Evolutionary conservation across 2,113 vertebrate species (phyloP).

Genomic region (Leiothrix lutea): DNA sequence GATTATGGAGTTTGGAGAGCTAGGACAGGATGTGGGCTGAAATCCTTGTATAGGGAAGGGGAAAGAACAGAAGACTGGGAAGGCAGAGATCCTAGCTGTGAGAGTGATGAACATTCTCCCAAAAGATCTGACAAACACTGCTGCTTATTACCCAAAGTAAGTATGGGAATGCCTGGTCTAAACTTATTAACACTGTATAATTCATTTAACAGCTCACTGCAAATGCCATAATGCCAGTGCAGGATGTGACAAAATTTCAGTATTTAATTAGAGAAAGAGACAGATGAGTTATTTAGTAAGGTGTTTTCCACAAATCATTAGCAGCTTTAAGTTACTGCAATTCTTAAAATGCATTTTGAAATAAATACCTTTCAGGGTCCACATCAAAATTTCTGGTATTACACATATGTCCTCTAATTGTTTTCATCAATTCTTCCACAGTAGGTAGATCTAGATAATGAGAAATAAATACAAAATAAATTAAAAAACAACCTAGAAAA

Average conservation of each 20-base stretch:
- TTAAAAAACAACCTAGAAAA: background rate
- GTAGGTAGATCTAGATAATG: conserved; percentile 83
- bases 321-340: background rate
- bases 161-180: background rate
- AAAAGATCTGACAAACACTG: background rate
- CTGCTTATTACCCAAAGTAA: background rate
- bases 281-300: background rate
- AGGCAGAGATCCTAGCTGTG: background rate
- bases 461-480: background rate
- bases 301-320: background rate
- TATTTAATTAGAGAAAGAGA: background rate
- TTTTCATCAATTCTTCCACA: conserved; percentile 89
- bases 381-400: conserved; percentile 63
- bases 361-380: conserved; percentile 74
- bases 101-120: background rate
- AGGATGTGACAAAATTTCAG: background rate
- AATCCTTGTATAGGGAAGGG: background rate
- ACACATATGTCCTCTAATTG: conserved; percentile 74
- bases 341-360: background rate
- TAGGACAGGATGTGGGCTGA: background rate
- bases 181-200: background rate
- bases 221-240: background rate
- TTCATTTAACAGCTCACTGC: background rate
- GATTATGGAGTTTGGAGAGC: background rate
- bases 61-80: background rate